Evolutionary conservation across 2,888 invertebrate genomes (phyloP), one percentile per base, ranked within the genome.

Genomic region (Halictus ligatus): DNA sequence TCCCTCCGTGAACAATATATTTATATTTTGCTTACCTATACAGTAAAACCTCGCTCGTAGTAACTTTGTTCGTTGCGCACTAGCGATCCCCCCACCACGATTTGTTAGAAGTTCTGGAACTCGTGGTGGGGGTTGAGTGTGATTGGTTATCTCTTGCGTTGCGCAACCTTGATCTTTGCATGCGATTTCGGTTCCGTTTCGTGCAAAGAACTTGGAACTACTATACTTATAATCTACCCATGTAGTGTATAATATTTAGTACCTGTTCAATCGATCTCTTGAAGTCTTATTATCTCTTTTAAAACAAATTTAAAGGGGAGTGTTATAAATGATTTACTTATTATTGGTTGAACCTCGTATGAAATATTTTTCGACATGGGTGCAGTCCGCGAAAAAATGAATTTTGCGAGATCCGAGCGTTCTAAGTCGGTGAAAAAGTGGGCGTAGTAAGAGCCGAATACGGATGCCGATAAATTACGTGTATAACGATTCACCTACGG

Each of bases 401-500:
- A 64, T 64, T 64, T 35, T 18, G 64, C 64, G 29, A 29, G 29
- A 8, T 29, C 18, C 15, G 25, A 1, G 29, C 18, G 29, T 18
- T 21, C 69, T 40, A 69, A 69, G 40, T 40, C 69, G 40, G 21
- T 18, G 35, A 40, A 35, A 69, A 69, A 46, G 74, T 35, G 29
- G 29, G 74, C 71, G 46, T n/a, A 5, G n/a, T 2, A 2, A 18
- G 50, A 12, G 60, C 13, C 29, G 67, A 69, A 67, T 69, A 67
- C 43, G 67, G 67, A 75, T 43, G 72, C 13, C 78, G 78, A 84
- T 81, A 81, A 86, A 86, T 84, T 75, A 77, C 78, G 75, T 69
- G 43, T 69, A n/a, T 4, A 73, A 79, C 54, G 76, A 74, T 76
- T 71, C 60, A 13, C 21, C 43, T 69, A 75, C 74, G 74, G 69